Conservation (phyloP, 2,888 invertebrate species). For the Cryptocheilus praepositus region DNA sequence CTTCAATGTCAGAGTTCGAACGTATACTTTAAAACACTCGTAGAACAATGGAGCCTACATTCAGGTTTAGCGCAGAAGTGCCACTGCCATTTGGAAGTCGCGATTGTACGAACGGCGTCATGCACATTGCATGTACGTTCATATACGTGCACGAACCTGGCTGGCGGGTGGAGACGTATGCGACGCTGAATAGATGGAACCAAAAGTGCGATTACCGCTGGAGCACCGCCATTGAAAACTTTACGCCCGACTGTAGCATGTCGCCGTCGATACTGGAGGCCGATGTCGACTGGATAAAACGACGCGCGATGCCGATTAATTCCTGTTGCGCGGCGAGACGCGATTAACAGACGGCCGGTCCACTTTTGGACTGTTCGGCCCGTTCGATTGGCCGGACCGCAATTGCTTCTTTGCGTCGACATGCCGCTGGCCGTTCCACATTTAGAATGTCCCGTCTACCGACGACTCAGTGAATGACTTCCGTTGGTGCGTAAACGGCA, state of each 20-base stretch:
- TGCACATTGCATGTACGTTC: not conserved
- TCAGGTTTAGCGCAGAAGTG: slow-evolving; percentile 34
- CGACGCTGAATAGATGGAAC: slow-evolving; percentile 47
- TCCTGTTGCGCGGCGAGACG: too few relatives aligned
- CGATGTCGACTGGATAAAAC: too few relatives aligned
- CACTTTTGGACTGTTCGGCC: too few relatives aligned
- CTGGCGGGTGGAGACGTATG: too few relatives aligned
- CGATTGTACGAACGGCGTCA: slow-evolving; percentile 37
- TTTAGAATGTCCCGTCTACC: slow-evolving; percentile 52
- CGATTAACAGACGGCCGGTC: too few relatives aligned
- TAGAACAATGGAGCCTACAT: slow-evolving; percentile 37
- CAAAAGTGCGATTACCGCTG: slow-evolving; percentile 51
- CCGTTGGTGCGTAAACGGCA: slow-evolving; percentile 34
- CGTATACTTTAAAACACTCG: slow-evolving; percentile 41
- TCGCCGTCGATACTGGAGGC: slow-evolving; percentile 1
- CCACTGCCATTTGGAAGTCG: slow-evolving; percentile 49
- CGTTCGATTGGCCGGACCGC: too few relatives aligned
- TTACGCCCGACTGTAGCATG: slow-evolving; percentile 39
- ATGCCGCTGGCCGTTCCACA: slow-evolving; percentile 37
- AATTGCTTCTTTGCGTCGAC: too few relatives aligned
- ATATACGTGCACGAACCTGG: not conserved
- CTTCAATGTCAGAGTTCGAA: slow-evolving; percentile 54
- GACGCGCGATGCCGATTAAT: too few relatives aligned
- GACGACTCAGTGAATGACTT: slow-evolving; percentile 48
- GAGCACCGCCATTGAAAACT: slow-evolving; percentile 34